These are phyloP conservation scores for Pluvianellus socialis DNA, from an alignment of 2,113 vertebrate species.

Conservation along the genomic window DNA sequence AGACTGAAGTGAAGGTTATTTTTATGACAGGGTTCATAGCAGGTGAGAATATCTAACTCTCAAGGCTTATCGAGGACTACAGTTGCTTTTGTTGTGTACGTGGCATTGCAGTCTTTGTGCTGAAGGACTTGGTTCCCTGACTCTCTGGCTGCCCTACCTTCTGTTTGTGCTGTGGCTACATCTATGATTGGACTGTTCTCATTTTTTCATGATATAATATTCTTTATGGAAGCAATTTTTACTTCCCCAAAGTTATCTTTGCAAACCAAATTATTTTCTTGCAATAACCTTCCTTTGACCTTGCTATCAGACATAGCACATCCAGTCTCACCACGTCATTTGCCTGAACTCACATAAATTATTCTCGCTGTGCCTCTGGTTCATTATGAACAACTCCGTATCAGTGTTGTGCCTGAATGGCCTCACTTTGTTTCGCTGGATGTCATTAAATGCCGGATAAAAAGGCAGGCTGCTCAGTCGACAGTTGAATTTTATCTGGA, in stretches of 20 bases:
- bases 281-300: slow-evolving; percentile 40
- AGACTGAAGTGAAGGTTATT: neutral
- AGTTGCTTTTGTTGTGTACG: neutral
- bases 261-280: neutral
- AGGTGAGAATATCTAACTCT: neutral
- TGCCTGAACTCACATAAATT: neutral
- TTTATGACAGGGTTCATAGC: neutral
- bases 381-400: neutral
- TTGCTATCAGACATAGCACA: neutral
- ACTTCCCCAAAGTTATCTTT: neutral
- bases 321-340: neutral
- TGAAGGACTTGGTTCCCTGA: neutral
- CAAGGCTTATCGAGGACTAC: neutral
- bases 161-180: neutral
- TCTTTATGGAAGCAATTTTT: neutral
- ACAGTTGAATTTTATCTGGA: neutral
- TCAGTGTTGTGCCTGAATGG: fast-evolving
- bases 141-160: neutral
- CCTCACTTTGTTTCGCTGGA: neutral
- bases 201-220: neutral
- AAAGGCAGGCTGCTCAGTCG: neutral
- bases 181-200: neutral
- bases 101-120: neutral
- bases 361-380: neutral
- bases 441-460: neutral